Base-by-base conservation (phyloP, 2,888 invertebrate genomes). In the Nemotelus pantherinus region DNA sequence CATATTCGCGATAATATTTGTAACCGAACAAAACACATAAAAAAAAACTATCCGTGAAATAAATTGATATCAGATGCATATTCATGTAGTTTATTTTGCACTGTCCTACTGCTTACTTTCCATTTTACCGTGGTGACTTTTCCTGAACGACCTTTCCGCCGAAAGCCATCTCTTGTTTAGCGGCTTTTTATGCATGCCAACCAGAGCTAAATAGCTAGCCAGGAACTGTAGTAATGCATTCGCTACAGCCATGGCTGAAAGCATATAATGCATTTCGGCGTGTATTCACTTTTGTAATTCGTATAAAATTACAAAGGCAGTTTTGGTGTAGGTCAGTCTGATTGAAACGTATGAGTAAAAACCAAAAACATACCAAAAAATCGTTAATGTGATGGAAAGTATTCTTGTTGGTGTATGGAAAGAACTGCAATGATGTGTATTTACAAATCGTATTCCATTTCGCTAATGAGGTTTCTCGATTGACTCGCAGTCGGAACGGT, bases 101-200 rank as follows among this genome's bases (percentile, higher is more conserved):
- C 10, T 41, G 7, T 47, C 50, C 50, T 70, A 55, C 44, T 43
- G 43, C 10, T 70, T 53, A 70, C 70, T 70, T 70, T 70, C 70
- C 70, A 70, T 70, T 70, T 53, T 55, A 48, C 57, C 57, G 3
- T 44, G n/a, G 39, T 43, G 55, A 70, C 53, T 70, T 70, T 70
- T 70, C 55, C 70, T 70, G 55, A 50, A 55, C 70, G 70, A 55
- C 55, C 70, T 55, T 70, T 70, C 43, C 70, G 41, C 70, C 43
- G 41, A 55, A 70, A 70, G 70, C 55, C 10, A 55, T 70, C 65
- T 50, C 53, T 25, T 25, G 39, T n/a, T 70, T 50, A 55, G 2
- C 50, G 25, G 39, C 50, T n/a, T 39, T 3, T 43, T 50, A 48
- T 68, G 68, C 50, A 68, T 68, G 25, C 50, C 68, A 50, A 7